These are phyloP conservation scores for Drosophila rufa DNA, from an alignment of 1,140 invertebrate genomes.

Conservation along the genomic window DNA sequence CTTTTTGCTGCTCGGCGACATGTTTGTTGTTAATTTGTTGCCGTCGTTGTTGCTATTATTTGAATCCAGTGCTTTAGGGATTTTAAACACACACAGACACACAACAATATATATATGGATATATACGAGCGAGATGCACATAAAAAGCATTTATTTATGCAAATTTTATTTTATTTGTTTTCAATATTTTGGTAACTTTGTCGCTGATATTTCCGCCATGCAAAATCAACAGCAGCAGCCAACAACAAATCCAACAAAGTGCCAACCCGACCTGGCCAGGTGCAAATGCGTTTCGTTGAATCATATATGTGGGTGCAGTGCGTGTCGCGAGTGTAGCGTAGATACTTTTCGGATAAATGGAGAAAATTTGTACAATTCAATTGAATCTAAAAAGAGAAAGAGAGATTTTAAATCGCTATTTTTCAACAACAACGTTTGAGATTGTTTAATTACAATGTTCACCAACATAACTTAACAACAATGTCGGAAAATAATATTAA, in stretches of 20 bases:
- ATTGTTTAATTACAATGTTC: neutral
- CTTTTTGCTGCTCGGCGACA: slow-evolving; percentile 70
- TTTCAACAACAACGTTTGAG: neutral
- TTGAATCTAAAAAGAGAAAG: neutral
- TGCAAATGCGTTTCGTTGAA: slow-evolving; percentile 71
- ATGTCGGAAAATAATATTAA: neutral
- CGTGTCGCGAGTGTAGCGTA: neutral
- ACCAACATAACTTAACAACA: neutral
- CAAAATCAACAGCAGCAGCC: slow-evolving; percentile 66
- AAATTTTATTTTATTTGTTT: slow-evolving; percentile 83
- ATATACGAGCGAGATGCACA: slow-evolving; percentile 4
- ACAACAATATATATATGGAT: slow-evolving; percentile 2
- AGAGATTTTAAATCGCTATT: neutral
- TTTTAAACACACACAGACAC: slow-evolving; percentile 55
- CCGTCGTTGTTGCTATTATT: slow-evolving; percentile 59
- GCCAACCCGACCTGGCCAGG: slow-evolving; percentile 56
- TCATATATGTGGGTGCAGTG: slow-evolving; percentile 41
- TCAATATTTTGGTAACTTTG: slow-evolving; percentile 83
- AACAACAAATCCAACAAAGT: slow-evolving; percentile 61
- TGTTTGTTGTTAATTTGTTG: slow-evolving; percentile 79
- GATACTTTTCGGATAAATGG: neutral
- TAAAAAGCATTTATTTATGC: slow-evolving; percentile 77
- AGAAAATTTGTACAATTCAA: too few species aligned
- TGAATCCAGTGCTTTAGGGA: slow-evolving; percentile 78
- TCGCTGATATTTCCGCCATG: slow-evolving; percentile 80